A percentile compares a stretch with the other conserved stretches of the same genome.
Evolutionary conservation across 2,113 vertebrate genomes (phyloP).

Genomic region (Gadus chalcogrammus): DNA sequence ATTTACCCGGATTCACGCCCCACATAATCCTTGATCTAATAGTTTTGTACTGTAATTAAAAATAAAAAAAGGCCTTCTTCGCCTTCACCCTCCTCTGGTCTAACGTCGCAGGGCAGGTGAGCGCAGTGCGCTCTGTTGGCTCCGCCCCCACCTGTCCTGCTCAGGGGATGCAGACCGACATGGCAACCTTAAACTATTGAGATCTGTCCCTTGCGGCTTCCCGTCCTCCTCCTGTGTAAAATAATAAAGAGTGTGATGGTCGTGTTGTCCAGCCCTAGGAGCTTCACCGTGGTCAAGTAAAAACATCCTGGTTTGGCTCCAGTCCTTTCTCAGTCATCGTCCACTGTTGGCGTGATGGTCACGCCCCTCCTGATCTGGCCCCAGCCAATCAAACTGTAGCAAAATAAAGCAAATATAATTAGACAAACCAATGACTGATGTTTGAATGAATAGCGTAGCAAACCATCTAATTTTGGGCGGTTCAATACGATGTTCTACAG

Average conservation of each 20-base stretch:
- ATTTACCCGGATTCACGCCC: not conserved
- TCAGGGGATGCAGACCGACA: not conserved
- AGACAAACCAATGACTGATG: not conserved
- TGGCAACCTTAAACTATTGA: conserved; percentile 16
- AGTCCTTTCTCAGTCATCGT: conserved; percentile 83
- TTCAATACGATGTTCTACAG: too few relatives aligned
- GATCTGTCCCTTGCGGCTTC: not conserved
- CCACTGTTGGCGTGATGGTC: conserved; percentile 97
- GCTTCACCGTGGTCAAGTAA: not conserved
- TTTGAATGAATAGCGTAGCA: not conserved
- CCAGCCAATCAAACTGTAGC: conserved; percentile 94
- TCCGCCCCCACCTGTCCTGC: not conserved
- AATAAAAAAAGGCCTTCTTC: conserved; percentile 12
- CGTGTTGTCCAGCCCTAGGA: conserved; percentile 8
- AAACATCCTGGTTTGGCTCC: not conserved
- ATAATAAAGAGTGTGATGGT: conserved; percentile 21
- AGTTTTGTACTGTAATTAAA: not conserved
- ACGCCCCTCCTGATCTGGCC: conserved; percentile 98
- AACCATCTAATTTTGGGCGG: too few relatives aligned
- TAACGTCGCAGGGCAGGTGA: not conserved
- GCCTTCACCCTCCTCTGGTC: not conserved
- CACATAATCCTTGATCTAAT: not conserved
- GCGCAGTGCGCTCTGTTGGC: not conserved
- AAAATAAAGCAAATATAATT: conserved; percentile 27
- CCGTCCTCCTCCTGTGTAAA: conserved; percentile 5